Base-by-base conservation (phyloP, 2,113 vertebrate species). In the Paedocypris sp. region DNA sequence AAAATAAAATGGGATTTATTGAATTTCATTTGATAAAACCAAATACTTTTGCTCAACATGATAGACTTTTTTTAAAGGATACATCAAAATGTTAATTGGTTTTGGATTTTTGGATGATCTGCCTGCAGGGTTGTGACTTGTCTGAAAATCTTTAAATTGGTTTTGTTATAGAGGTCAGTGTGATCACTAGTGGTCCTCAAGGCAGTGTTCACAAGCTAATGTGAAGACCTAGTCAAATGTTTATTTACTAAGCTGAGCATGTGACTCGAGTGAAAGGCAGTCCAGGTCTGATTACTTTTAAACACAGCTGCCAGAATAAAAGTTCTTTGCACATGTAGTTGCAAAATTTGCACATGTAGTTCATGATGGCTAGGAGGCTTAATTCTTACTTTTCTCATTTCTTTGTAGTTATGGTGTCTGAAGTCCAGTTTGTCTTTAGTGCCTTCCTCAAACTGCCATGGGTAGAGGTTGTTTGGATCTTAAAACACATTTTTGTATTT, bases 391-490 rank as follows among this genome's bases (percentile, higher is more conserved):
- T 94, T 94, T 67, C 90, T 90, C 93, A 94, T 91, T 70, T 96
- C 92, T 66, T 91, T 91, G 73, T 94, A 94, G 81, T 81, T 91
- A 79, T 97, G 94, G 69, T 97, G 91, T 58, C 87, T 87, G 78
- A 97, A 97, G 67, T 97, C 91, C 76, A 96, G 75, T 59, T 88
- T 84, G 60, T 95, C 89, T 0, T 70, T 76, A 48, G 84, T 77
- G 1, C 80, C 75, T 60, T 84, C 83, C 0, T 92, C 89, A 25
- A 85, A 85, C 52, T 87, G 68, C 35, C 79, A 77, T 0, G 60
- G 31, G 53, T 89, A 88, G 64, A 86, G 79, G 58, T 83, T 89
- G 70, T 89, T 80, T 60, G 90, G 61, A 23, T 89, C 93, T 97
- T 71, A 28, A 31, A 13, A 20, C 29, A 35, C 11, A 45, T 13